Evolutionary conservation across 1,140 invertebrate genomes (phyloP), one percentile per base, ranked within the genome.

Genomic region (Drosophila athabasca): DNA sequence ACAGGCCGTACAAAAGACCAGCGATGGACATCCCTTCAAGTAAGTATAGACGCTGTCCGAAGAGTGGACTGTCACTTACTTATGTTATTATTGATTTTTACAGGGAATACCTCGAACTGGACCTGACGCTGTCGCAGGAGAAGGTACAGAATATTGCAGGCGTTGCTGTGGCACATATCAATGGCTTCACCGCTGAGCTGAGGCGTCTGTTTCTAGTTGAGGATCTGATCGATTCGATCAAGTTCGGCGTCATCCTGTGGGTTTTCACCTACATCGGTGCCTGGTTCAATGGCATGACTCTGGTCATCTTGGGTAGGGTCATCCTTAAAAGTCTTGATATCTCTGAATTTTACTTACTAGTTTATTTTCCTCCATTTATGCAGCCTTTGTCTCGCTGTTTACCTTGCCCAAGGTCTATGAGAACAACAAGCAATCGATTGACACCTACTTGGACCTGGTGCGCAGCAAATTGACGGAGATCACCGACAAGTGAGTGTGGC

Each of bases 211-310:
- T 99, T 93, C 94, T 99, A 66, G 97, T 99, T 81, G 98, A 99
- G 92, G 98, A 99, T 93, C 93, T 99, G 76, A 95, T 99, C 60
- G 98, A 99, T 93, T 99, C 98, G 45, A 94, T 97, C 79, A 97
- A 99, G 94, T 99, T 99, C 93, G 97, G 95, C 78, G 94, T 98
- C 68, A 93, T 97, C 72, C 93, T 99, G 84, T 99, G 98, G 97
- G 96, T 96, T 85, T 94, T 99, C 91, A 99, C 98, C 29, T 99
- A 99, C 92, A 94, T 99, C 80, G 98, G 98, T 78, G 95, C 97
- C 79, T 98, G 97, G 96, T 99, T 99, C 94, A 99, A 99, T 93
- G 98, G 98, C 91, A 96, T 99, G 95, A 99, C 98, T 76, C 94
- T 99, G 79, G 95, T 99, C 89, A 99, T 99, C 87, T 94, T 99